Base-by-base conservation (phyloP, 30 jellyfish, hydroid and myxozoan species). In the Catostylus mosaicus region DNA sequence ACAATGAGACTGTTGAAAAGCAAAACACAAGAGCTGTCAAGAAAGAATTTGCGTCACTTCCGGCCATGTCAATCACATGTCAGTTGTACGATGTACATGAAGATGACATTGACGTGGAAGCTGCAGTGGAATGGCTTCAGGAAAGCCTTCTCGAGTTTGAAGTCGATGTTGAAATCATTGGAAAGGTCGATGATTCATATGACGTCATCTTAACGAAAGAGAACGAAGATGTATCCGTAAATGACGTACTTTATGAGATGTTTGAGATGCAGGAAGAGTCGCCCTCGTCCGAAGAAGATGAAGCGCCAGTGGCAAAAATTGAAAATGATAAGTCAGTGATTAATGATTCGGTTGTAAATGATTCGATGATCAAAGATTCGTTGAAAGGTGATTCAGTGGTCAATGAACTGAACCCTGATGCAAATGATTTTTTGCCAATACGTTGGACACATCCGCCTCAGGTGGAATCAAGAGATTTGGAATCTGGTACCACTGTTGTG, bases 81-180 rank as follows among this genome's bases (percentile, higher is more conserved):
- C 92, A 82, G 70, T 59, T 84, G n/a, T 87, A 89, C 23, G 97
- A 89, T 64, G 95, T 73, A 63, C 86, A 70, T 51, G 83, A 45
- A 6, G 45, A 27, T 32, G 98, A 91, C 36, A 75, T 91, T 29
- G 95, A 91, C 65, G 34, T 48, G 0, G 16, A 52, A 11, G 64
- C 56, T 1, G 80, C 95, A 6, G 52, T 1, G 12, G 80, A 33
- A n/a, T 86, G 96, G 96, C 79, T 91, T 20, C 67, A 90, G 4
- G 85, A 75, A 33, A 77, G 26, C 45, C 40, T 89, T 9, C n/a
- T 82, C 1, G 97, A 89, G 30, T 63, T 37, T 1, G 80, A 31
- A 20, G 26, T 89, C 14, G 57, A 46, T 2, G 46, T 83, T 0
- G 95, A 89, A 67, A 70, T 83, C 2, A 87, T 73, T 19, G 86